Evolutionary conservation across 2,888 invertebrate genomes (phyloP), one percentile per base, ranked within the genome.

Genomic region (Dyspetes luteomarginatus): DNA sequence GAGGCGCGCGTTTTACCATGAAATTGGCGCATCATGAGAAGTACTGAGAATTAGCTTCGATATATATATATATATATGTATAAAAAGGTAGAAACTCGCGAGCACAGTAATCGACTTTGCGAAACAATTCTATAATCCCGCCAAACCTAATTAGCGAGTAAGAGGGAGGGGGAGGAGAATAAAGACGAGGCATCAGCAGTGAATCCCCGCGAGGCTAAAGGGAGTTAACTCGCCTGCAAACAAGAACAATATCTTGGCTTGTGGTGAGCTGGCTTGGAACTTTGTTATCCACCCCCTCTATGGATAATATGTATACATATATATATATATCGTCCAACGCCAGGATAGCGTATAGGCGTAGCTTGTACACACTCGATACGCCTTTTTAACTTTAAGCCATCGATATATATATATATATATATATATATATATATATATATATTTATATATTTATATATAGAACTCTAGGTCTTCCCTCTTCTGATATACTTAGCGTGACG

Each of bases 61-160:
- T 4, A 30, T 4, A 30, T 30, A 3, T 3, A 30, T 4, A 30
- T 36, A 36, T 12, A 2, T 12, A 0, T 36, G 19, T 24, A 58
- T 24, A 30, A 28, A 30, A n/a, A 17, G 19, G 62, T 3, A 55
- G 24, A 73, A 55, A 52, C 30, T 69, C 64, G 7, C 12, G 71
- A 69, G 82, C 82, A 71, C 84, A 79, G 85, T 91, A 91, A 91
- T 91, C 88, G 87, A 91, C 89, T 91, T 90, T 89, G 81, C 86
- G 86, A 85, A 89, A 90, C 90, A 91, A 91, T 91, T 91, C 89
- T 89, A 90, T 91, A 90, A 91, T 12, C 91, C 90, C 85, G 87
- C 85, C 84, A 86, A 91, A 92, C 87, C 86, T 89, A 90, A 91
- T 92, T 91, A 92, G 88, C 64, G 86, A 86, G 80, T 78, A 73